Evolutionary conservation across 2,113 vertebrate species (phyloP).

Genomic region (Takifugu flavidus): DNA sequence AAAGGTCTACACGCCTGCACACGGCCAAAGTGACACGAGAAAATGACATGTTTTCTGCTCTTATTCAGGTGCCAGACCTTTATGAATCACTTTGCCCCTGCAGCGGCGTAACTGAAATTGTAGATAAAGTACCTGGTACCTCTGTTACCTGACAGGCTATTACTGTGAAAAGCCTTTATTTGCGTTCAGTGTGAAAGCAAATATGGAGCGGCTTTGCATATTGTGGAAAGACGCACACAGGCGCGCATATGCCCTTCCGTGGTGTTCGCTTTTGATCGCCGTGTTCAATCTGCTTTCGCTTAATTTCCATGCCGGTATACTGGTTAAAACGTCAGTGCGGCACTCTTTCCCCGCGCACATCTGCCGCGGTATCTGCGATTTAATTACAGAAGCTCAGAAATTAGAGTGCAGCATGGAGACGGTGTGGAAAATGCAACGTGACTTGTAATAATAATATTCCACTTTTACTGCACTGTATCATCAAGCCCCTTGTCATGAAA

Average conservation of each 20-base stretch:
- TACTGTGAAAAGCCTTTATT: constrained; percentile 41
- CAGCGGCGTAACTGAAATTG: constrained; percentile 24
- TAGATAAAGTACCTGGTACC: constrained; percentile 41
- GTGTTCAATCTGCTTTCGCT: constrained; percentile 44
- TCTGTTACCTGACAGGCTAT: constrained; percentile 42
- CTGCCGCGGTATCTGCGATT: constrained; percentile 37
- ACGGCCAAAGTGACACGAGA: constrained; percentile 6
- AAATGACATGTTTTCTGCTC: constrained; percentile 18
- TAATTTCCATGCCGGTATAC: constrained; percentile 45
- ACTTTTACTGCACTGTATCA: constrained; percentile 21
- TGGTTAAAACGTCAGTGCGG: constrained; percentile 45
- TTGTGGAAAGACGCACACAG: constrained; percentile 9
- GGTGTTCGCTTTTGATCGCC: constrained; percentile 15
- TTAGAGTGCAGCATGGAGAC: constrained; percentile 35
- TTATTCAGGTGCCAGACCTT: constrained; percentile 17
- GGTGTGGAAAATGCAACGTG: constrained; percentile 38
- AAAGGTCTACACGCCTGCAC: neutral
- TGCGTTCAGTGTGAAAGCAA: constrained; percentile 38
- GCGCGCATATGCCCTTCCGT: constrained; percentile 5
- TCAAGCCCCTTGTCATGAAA: constrained; percentile 7
- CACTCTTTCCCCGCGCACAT: neutral
- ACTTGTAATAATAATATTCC: constrained; percentile 43
- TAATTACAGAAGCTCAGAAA: constrained; percentile 59
- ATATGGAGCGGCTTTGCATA: constrained; percentile 32
- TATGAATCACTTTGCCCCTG: constrained; percentile 34